Base-by-base conservation (phyloP, 2,888 invertebrate genomes). In the Incurvaria masculella region DNA sequence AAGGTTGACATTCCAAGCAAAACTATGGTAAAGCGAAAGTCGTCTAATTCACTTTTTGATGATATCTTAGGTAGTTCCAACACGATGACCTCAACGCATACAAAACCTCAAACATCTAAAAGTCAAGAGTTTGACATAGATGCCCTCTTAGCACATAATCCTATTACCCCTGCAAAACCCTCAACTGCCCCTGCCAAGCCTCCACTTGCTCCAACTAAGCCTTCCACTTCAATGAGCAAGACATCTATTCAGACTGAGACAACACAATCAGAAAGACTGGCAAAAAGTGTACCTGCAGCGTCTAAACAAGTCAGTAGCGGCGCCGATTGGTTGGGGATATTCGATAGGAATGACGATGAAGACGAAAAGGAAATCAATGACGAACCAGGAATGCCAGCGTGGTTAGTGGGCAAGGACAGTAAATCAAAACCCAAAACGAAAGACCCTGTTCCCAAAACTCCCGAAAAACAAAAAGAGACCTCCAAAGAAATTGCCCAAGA, bases 1-100 rank as follows among this genome's bases (percentile, higher is more conserved):
- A 33, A 33, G 14, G 3, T 33, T 33, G 33, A 33, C 14, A 4
- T 14, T 8, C 33, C 8, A 14, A 33, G 14, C 33, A 33, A 11
- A 33, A 33, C 11, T 33, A 11, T 11, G 4, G 33, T 14, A 33
- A 33, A 33, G 3, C 4, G 4, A 14, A 55, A 74, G 70, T 55
- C 70, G 75, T 1, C 74, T 74, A 52, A 74, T 72, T n/a, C 33
- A 11, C 63, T 74, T 52, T 59, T 82, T 43, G 74, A 81, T 45
- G 83, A 83, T 61, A 80, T 82, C 52, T 64, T 84, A 49, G 83
- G 83, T 19, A 68, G 73, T 6, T 62, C 80, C 27, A 68, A 73
- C 3, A 59, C 58, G 41, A 72, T 72, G 61, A 53, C 61, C 4
- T 56, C 50, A 10, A 54, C 10, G 54, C 61, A 4, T 61, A 47